A percentile compares a stretch with the other conserved stretches of the same genome.
Conservation (phyloP, 1,140 invertebrate species). For the Scaptodrosophila lebanonensis region DNA sequence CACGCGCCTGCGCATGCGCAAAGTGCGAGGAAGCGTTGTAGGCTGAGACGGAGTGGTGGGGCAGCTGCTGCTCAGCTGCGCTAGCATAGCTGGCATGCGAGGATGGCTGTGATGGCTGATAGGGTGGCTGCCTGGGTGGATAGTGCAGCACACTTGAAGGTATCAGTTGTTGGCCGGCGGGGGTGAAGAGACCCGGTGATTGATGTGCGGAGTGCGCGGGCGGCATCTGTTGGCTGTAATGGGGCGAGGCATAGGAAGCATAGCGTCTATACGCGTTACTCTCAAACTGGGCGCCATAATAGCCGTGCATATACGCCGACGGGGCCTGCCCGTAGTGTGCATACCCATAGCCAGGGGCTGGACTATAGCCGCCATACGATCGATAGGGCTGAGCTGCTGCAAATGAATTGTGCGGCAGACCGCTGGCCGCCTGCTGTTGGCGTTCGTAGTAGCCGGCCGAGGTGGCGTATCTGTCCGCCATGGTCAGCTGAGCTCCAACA, state of each 20-base stretch:
- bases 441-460: slow-evolving; percentile 62
- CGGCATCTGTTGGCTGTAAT: slow-evolving; percentile 47
- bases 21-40: neutral
- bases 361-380: slow-evolving; percentile 5
- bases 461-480: slow-evolving; percentile 52
- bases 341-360: slow-evolving; percentile 48
- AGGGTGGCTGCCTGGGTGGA: slow-evolving; percentile 39
- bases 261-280: slow-evolving; percentile 29
- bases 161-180: slow-evolving; percentile 60
- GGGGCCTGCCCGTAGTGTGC: slow-evolving; percentile 9
- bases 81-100: slow-evolving; percentile 9
- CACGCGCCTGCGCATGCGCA: neutral
- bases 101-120: too few species aligned
- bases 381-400: too few species aligned
- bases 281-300: slow-evolving; percentile 19
- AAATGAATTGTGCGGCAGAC: too few species aligned
- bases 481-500: slow-evolving; percentile 1
- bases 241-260: slow-evolving; percentile 60
- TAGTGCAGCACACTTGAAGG: slow-evolving; percentile 65
- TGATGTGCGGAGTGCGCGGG: slow-evolving; percentile 11
- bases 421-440: too few species aligned
- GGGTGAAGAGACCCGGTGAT: slow-evolving; percentile 56
- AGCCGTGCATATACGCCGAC: slow-evolving; percentile 52
- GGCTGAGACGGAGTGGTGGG: too few species aligned
- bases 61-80: slow-evolving; percentile 12